Evolutionary conservation across 1,140 invertebrate genomes (phyloP), one percentile per base, ranked within the genome.

Genomic region (Meloidogyne hapla): DNA sequence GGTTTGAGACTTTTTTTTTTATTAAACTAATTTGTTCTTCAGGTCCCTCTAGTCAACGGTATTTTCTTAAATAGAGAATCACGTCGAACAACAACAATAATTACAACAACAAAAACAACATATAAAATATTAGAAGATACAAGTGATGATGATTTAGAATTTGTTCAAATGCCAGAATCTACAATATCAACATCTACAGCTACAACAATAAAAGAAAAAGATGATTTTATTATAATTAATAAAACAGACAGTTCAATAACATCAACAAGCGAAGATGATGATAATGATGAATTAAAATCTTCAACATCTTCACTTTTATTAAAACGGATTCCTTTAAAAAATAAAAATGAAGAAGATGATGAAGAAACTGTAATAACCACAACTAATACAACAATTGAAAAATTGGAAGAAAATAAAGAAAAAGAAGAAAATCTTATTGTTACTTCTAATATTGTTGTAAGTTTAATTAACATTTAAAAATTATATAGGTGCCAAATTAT

Each of bases 91-190:
- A 80, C 79, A 13, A 80, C 79, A 6, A 79, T 80, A 18, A 80
- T 80, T 28, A 80, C 79, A 38, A 80, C 79, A 38, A 80, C 79
- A 26, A 81, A 81, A 42, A 81, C 79, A 15, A 82, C 80, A 10
- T 81, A 81, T 42, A 82, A 77, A 77, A 66, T 80, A 15, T 25
- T 81, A 61, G 76, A 77, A 26, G 79, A 80, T 21, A 28, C 26
- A 21, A 80, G 64, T 56, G 75, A 45, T 18, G 79, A 80, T 28
- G 79, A 80, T 18, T 81, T 82, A 21, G 77, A 78, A 33, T 3
- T 78, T 26, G 28, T 78, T 21, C 23, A 56, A 12, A n/a, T 56
- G n/a, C 56, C 70, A 40, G 42, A 25, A 62, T 48, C 62, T 28
- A 77, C 65, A 26, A 38, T 79, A 8, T 77, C 80, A 23, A 56